Percentiles rank a stretch among this genome's conserved stretches.
Evolutionary conservation across 1,140 invertebrate species (phyloP).

Genomic region (Alviniconcha marisindica): DNA sequence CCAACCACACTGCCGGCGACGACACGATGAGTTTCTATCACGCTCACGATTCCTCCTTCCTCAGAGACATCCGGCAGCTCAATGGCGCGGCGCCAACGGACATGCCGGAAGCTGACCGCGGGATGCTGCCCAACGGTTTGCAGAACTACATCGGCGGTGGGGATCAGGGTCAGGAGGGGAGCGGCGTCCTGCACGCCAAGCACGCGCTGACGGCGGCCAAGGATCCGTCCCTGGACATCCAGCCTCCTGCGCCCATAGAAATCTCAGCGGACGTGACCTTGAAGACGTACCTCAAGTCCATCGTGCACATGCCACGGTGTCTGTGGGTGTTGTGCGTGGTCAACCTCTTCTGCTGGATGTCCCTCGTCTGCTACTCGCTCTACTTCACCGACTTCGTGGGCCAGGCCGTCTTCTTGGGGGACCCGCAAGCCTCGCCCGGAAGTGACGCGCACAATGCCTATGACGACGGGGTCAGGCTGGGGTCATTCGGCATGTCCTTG

Average conservation of each 20-base stretch:
- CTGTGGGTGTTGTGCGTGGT: conserved; percentile 92
- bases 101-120: background rate
- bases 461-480: conserved; percentile 94
- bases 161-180: background rate
- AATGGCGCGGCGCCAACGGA: background rate
- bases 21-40: conserved; percentile 10
- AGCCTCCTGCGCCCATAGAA: conserved; percentile 34
- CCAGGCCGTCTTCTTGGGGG: conserved; percentile 94
- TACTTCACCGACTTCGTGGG: conserved; percentile 99
- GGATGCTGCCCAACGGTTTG: background rate
- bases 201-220: background rate
- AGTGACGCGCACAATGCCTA: conserved; percentile 79
- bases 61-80: background rate
- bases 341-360: conserved; percentile 98
- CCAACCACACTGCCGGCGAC: background rate
- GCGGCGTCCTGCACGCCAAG: background rate
- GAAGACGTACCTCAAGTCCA: conserved; percentile 89
- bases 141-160: background rate
- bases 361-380: conserved; percentile 96
- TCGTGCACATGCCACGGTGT: conserved; percentile 91
- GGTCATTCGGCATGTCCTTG: conserved; percentile 97
- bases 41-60: background rate
- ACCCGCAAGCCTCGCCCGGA: conserved; percentile 83
- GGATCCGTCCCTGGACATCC: background rate
- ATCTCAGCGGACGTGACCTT: conserved; percentile 72